phyloP scores from a whole-genome alignment of 1,140 invertebrate species.

The Acromyrmex heyeri region DNA sequence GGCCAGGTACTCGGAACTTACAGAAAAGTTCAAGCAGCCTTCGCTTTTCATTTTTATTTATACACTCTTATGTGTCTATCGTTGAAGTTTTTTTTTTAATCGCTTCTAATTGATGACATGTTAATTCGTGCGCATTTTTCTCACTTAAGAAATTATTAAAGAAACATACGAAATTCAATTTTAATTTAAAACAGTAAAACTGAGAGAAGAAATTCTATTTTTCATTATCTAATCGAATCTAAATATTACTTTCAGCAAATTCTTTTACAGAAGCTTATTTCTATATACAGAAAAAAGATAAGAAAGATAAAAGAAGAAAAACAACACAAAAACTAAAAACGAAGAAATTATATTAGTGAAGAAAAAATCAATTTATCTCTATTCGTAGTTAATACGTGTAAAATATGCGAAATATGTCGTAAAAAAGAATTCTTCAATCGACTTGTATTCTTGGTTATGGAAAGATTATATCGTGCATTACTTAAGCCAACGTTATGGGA shows the following conservation, averaged over 20 bases:
- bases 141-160: neutral
- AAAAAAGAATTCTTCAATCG: conserved; percentile 54
- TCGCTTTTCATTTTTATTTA: conserved; percentile 55
- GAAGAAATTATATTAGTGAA: neutral
- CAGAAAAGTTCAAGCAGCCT: conserved; percentile 65
- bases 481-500: conserved; percentile 36
- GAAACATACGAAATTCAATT: neutral
- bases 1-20: conserved; percentile 66
- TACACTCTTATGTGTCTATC: conserved; percentile 22
- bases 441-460: conserved; percentile 28
- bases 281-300: neutral
- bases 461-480: conserved; percentile 51
- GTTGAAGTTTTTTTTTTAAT: conserved; percentile 20
- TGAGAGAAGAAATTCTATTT: neutral
- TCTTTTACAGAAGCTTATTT: neutral
- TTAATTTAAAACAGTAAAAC: neutral
- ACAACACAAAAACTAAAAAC: neutral
- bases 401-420: neutral
- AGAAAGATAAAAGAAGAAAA: neutral
- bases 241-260: conserved; percentile 2
- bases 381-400: neutral
- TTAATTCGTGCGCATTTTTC: conserved; percentile 9
- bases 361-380: neutral
- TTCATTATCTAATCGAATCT: neutral
- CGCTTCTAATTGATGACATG: conserved; percentile 27